Evolutionary conservation across 2,888 invertebrate genomes (phyloP), one percentile per base, ranked within the genome.

Genomic region (Leptinotarsa juncta): DNA sequence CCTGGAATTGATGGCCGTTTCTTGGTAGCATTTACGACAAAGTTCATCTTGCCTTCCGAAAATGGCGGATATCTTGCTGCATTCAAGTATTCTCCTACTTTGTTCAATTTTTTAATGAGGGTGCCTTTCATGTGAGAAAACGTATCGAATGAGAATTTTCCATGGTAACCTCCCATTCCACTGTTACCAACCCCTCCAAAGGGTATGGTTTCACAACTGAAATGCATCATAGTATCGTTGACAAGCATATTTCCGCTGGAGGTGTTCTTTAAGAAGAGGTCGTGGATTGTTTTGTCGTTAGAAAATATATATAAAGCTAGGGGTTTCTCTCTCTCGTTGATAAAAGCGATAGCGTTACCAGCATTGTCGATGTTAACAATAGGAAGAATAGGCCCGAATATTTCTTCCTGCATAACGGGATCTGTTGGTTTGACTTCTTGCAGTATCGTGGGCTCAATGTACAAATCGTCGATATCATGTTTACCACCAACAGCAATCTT

Each of bases 151-250:
- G 95, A 93, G 80, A 91, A 90, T 87, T 94, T 94, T 71, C 99
- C 99, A 88, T 99, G 98, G 88, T 98, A 99, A 0, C 92, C 89
- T 66, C 98, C 98, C 89, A 97, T 96, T 67, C 99, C 99, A 85
- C 97, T 97, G 83, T 90, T 88, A 3, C 99, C 99, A 71, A 99
- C 96, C 10, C 99, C 99, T 72, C 99, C 99, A 88, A 99, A 99
- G 1, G 99, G 99, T 75, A 99, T 88, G 3, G 94, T 92, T 69
- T 96, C 95, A 89, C 97, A 97, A 91, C 91, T 90, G 86, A 91
- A 90, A 84, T 98, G 97, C 91, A 96, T 91, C 79, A 98, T 85
- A 42, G 93, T 93, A 87, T 98, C 97, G 89, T 98, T 98, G 85
- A 95, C 90, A 85, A 92, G 90, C 85, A 94, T 91, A 81, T 93